A percentile compares a stretch with the other conserved stretches of the same genome.
These are phyloP conservation scores for Vireo griseus DNA, from an alignment of 2,797 vertebrate species.

Conservation along the genomic window DNA sequence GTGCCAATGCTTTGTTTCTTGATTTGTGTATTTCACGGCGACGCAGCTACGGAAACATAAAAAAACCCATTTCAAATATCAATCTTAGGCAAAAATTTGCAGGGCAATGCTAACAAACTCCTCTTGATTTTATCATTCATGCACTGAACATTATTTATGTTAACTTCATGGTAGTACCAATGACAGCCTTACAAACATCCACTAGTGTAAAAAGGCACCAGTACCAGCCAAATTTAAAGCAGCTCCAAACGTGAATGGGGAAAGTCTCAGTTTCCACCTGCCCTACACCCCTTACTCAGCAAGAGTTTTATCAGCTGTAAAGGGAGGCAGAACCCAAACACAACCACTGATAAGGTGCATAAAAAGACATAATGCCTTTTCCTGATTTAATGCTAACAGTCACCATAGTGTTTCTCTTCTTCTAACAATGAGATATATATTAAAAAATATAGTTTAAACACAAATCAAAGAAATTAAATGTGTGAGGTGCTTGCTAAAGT, in stretches of 20 bases:
- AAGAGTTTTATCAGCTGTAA: background rate
- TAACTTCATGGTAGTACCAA: background rate
- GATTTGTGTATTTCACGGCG: constrained; percentile 91
- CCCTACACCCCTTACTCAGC: background rate
- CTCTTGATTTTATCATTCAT: background rate
- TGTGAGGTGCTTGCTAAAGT: background rate
- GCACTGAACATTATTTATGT: background rate
- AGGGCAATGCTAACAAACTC: background rate
- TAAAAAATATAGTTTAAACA: background rate
- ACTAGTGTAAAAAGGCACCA: background rate
- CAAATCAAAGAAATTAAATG: background rate
- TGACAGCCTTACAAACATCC: background rate
- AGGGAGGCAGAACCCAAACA: background rate
- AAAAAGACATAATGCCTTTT: background rate
- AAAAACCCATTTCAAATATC: background rate
- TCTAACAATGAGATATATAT: background rate
- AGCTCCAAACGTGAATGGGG: background rate
- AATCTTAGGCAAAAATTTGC: background rate
- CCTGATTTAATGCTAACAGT: background rate
- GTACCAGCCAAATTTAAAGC: background rate
- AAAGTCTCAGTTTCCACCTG: background rate
- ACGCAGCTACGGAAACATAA: constrained; percentile 65
- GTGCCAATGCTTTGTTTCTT: constrained; percentile 83
- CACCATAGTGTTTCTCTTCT: background rate
- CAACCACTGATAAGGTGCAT: background rate